These are phyloP conservation scores for Plutella xylostella DNA, from an alignment of 2,888 invertebrate species.

Conservation along the genomic window DNA sequence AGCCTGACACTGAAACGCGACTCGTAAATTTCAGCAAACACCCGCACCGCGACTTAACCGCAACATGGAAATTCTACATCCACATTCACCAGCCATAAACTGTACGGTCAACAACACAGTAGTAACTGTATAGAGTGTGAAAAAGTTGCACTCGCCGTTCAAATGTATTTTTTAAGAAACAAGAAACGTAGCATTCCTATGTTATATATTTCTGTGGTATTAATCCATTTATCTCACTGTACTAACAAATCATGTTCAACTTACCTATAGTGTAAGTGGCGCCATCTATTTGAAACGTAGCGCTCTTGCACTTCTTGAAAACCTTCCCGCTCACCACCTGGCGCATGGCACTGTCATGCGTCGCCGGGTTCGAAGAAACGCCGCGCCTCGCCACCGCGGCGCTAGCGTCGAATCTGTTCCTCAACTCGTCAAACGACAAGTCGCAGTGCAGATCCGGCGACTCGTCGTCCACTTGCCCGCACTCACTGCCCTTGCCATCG, in stretches of 20 bases:
- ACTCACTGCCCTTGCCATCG: constrained; percentile 17
- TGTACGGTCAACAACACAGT: no score
- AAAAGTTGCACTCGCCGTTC: no score
- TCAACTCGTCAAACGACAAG: constrained; percentile 54
- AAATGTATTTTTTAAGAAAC: no score
- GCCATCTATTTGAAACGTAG: constrained; percentile 88
- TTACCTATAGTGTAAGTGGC: constrained; percentile 89
- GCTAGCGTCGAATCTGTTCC: constrained; percentile 55
- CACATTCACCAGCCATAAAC: no score
- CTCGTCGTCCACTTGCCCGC: constrained; percentile 51
- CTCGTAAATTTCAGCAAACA: no score
- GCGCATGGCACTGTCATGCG: constrained; percentile 60
- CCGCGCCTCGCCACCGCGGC: constrained; percentile 45
- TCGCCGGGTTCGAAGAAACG: constrained; percentile 55
- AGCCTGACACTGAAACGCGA: no score
- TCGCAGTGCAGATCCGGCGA: constrained; percentile 46
- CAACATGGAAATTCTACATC: no score
- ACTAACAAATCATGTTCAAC: constrained; percentile 30
- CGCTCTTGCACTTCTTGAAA: constrained; percentile 88
- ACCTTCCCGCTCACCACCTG: constrained; percentile 69
- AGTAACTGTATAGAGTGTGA: no score
- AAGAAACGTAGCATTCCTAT: no score
- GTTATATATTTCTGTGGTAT: no score
- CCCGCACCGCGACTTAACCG: no score
- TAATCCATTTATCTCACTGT: no score